These are phyloP conservation scores for Maniola hyperantus DNA, from an alignment of 2,888 invertebrate genomes.

Conservation along the genomic window DNA sequence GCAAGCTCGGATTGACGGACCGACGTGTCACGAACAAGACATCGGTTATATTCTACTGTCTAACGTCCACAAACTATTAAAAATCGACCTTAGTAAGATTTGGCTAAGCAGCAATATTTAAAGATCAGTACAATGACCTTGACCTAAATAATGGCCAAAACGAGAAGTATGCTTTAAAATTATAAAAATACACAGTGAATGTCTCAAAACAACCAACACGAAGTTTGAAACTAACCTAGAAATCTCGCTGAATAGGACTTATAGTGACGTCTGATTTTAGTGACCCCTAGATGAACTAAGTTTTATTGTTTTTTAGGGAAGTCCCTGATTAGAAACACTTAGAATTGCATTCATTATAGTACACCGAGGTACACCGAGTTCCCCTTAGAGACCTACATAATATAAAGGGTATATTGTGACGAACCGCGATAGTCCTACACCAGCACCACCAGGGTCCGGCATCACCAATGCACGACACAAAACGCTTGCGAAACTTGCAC, in stretches of 20 bases:
- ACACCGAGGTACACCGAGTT: conserved; percentile 23
- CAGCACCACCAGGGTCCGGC: conserved; percentile 35
- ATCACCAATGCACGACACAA: conserved; percentile 47
- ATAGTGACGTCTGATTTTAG: conserved; percentile 39
- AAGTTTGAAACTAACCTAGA: conserved; percentile 27
- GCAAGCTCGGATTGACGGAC: conserved; percentile 81
- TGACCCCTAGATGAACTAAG: conserved; percentile 41
- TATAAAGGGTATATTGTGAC: conserved; percentile 29
- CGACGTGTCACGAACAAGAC: conserved; percentile 73
- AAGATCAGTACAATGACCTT: conserved; percentile 65
- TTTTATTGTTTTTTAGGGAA: conserved; percentile 35
- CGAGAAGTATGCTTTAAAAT: conserved; percentile 4
- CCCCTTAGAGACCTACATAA: conserved; percentile 25
- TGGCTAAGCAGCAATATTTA: conserved; percentile 34
- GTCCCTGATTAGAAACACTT: conserved; percentile 27
- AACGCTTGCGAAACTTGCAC: conserved; percentile 50
- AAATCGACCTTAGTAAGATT: conserved; percentile 43
- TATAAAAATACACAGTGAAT: conserved; percentile 6
- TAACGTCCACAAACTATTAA: conserved; percentile 56
- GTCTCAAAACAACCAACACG: conserved; percentile 3
- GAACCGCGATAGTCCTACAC: conserved; percentile 32
- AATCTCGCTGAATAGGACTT: conserved; percentile 35
- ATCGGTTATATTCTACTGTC: conserved; percentile 59
- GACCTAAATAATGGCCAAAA: conserved; percentile 61
- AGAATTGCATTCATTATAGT: conserved; percentile 31